Evolutionary conservation across 2,113 vertebrate genomes (phyloP).

Genomic region (Triplophysa dalaica): DNA sequence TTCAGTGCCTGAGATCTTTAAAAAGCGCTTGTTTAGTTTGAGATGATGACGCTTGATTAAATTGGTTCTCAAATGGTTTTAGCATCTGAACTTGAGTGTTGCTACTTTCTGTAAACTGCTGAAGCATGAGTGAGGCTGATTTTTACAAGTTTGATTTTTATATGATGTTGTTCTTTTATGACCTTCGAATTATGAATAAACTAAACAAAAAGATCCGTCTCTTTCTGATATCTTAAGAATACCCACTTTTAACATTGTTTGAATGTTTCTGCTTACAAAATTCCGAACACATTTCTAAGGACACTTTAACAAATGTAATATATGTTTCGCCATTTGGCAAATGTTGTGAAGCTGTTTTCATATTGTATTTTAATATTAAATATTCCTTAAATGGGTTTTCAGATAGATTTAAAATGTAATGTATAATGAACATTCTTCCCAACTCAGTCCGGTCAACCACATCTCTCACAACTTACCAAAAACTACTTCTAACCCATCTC

Average conservation of each 20-base stretch:
- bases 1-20: conserved; percentile 4
- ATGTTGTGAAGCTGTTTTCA: too few species aligned
- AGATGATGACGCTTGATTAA: conserved; percentile 18
- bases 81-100: not conserved
- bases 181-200: conserved; percentile 50
- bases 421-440: too few species aligned
- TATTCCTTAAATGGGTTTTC: too few species aligned
- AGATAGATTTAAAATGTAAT: too few species aligned
- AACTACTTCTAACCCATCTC: too few species aligned
- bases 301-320: too few species aligned
- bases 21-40: not conserved
- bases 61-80: conserved; percentile 13
- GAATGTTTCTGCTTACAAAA: too few species aligned
- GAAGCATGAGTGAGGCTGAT: not conserved
- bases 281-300: too few species aligned
- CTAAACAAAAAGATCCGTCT: not conserved
- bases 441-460: too few species aligned
- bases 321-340: too few species aligned
- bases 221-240: not conserved
- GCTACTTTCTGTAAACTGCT: not conserved
- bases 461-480: too few species aligned
- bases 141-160: conserved; percentile 25
- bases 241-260: not conserved
- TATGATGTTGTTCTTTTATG: not conserved
- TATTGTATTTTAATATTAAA: too few species aligned